Evolutionary conservation across 1,140 invertebrate genomes (phyloP), one percentile per base, ranked within the genome.

Genomic region (Saccostrea echinata): DNA sequence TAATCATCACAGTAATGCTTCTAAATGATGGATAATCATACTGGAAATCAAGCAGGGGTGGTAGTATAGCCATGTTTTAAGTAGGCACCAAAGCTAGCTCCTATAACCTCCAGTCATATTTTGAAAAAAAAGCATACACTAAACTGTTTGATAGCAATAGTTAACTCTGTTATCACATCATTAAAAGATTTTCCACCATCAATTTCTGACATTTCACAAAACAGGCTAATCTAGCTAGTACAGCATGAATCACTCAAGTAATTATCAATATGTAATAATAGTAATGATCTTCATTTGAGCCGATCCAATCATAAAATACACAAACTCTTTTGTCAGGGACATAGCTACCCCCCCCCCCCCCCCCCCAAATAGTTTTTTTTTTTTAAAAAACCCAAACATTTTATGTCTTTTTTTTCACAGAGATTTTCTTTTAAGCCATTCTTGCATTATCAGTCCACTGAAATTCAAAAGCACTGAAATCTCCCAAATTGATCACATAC

Each of bases 151-250:
- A 76, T 76, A 76, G 24, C 68, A 27, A 16, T 27, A 76, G 16
- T 12, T 30, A 16, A 76, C 68, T 76, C 30, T 76, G 24, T 76
- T 30, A 76, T 76, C 68, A 33, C 68, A 27, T 76, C 68, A 76
- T 76, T 76, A 76, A 76, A 76, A 76, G 68, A 76, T 76, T 76
- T 76, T 76, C 68, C 68, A 76, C 13, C 27, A 13, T 76, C 68
- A 76, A 76, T 76, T 76, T 30, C 24, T 76, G 68, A 76, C 27
- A 76, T 76, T 76, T 76, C 68, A 76, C 68, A 30, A 13, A 76
- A 27, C 16, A 18, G n/a, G 64, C 64, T n/a, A n/a, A n/a, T 64
- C 8, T 4, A 64, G 18, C 21, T 30, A 33, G 68, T 33, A 18
- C 68, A 76, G 11, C 27, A 33, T 76, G 12, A 76, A 76, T 76